A percentile compares a stretch with the other conserved stretches of the same genome.
Conservation (phyloP, 2,888 invertebrate species). For the Galerucella calmariensis region DNA sequence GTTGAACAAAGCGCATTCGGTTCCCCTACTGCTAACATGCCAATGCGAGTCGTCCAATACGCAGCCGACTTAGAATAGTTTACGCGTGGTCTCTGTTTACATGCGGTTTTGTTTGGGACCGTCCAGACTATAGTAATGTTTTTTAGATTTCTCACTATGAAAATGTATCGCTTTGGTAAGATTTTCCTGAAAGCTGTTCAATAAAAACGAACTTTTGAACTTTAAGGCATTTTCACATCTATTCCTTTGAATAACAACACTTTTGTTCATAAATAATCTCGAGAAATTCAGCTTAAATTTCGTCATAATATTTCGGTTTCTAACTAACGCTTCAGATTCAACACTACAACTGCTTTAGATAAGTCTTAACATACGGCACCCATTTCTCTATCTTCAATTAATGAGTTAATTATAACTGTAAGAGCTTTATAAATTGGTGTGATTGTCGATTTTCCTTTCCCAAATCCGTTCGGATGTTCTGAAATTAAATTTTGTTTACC, state of each 20-base stretch:
- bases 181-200: neutral
- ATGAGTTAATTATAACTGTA: constrained; percentile 33
- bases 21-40: too few relatives aligned
- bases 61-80: too few relatives aligned
- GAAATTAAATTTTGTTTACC: constrained; percentile 7
- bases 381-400: constrained; percentile 32
- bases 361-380: constrained; percentile 27
- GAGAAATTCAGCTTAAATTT: neutral
- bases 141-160: too few relatives aligned
- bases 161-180: neutral
- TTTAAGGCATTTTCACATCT: neutral
- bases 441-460: constrained; percentile 26
- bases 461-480: constrained; percentile 10
- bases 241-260: neutral
- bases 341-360: constrained; percentile 24
- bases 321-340: constrained; percentile 17
- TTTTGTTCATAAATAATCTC: neutral
- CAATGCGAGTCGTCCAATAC: too few relatives aligned
- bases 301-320: constrained; percentile 4
- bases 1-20: too few relatives aligned
- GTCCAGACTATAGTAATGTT: too few relatives aligned
- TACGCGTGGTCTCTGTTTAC: too few relatives aligned
- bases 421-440: constrained; percentile 29
- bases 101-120: too few relatives aligned
- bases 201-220: neutral